phyloP scores from a whole-genome alignment of 2,888 invertebrate genomes.

The Subacronicta megacephala region DNA sequence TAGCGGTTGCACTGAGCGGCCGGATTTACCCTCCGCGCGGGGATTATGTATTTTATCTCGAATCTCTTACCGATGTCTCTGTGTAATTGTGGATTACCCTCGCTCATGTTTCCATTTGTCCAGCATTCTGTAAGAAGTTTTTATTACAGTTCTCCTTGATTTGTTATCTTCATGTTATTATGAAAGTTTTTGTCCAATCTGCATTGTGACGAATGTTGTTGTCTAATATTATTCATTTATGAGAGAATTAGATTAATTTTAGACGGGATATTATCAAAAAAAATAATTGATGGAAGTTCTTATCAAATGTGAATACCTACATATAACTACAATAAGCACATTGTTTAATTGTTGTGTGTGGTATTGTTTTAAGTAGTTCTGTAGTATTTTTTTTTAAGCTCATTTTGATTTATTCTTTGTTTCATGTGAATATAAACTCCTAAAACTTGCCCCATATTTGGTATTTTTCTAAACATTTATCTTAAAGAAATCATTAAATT shows the following conservation, averaged over 20 bases:
- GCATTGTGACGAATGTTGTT: background rate
- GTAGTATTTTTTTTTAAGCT: too few relatives aligned
- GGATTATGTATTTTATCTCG: constrained; percentile 86
- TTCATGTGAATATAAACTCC: too few relatives aligned
- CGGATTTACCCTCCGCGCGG: constrained; percentile 55
- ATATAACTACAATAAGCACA: too few relatives aligned
- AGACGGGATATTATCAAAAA: background rate
- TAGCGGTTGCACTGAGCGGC: constrained; percentile 48
- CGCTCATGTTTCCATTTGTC: constrained; percentile 82
- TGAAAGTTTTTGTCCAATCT: constrained; percentile 16
- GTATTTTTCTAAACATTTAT: too few relatives aligned
- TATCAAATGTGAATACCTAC: too few relatives aligned
- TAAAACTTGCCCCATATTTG: too few relatives aligned
- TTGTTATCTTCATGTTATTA: constrained; percentile 18
- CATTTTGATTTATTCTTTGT: too few relatives aligned
- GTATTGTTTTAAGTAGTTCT: too few relatives aligned
- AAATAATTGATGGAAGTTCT: too few relatives aligned
- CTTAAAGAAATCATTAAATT: too few relatives aligned
- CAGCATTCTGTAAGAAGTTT: constrained; percentile 56
- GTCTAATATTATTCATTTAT: constrained; percentile 12
- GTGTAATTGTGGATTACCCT: constrained; percentile 86
- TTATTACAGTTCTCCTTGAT: constrained; percentile 38
- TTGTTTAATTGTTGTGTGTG: too few relatives aligned
- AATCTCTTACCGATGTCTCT: constrained; percentile 85
- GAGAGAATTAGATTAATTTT: background rate